These are phyloP conservation scores for Gryllus bimaculatus DNA, from an alignment of 1,140 invertebrate genomes.

Conservation along the genomic window DNA sequence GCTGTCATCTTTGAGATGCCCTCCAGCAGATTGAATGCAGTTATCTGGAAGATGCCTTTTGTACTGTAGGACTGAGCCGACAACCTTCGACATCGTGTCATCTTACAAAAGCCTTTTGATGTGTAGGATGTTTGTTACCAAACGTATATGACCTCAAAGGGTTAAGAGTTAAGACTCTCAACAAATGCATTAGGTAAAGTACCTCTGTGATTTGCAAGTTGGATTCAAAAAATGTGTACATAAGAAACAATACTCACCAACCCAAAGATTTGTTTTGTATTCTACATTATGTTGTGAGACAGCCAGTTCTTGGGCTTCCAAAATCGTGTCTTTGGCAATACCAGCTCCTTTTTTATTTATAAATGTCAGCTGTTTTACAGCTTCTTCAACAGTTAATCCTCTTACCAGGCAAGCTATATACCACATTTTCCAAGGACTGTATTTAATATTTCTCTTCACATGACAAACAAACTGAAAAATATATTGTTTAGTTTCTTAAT, in stretches of 20 bases:
- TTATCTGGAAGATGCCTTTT: too few species aligned
- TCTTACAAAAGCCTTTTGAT: too few species aligned
- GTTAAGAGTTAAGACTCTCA: too few species aligned
- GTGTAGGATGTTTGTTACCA: too few species aligned
- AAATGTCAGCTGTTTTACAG: constrained; percentile 81
- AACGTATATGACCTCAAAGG: too few species aligned
- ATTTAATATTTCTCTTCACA: constrained; percentile 72
- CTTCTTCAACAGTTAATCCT: constrained; percentile 89
- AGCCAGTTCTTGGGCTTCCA: constrained; percentile 83
- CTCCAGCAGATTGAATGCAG: too few species aligned
- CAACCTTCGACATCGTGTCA: too few species aligned
- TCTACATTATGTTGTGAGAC: constrained; percentile 87
- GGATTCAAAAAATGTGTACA: background rate
- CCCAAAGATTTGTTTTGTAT: constrained; percentile 91
- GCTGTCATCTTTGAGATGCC: too few species aligned
- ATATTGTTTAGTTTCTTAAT: constrained; percentile 13
- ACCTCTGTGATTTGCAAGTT: background rate
- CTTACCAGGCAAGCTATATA: constrained; percentile 77
- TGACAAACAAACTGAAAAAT: constrained; percentile 71
- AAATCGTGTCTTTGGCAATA: constrained; percentile 65
- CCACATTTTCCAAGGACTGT: constrained; percentile 86
- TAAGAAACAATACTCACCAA: constrained; percentile 57
- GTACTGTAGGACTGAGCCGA: too few species aligned
- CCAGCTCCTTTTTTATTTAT: constrained; percentile 71
- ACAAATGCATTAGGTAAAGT: too few species aligned